Evolutionary conservation across 2,113 vertebrate species (phyloP).

Genomic region (Syrmaticus mikado): DNA sequence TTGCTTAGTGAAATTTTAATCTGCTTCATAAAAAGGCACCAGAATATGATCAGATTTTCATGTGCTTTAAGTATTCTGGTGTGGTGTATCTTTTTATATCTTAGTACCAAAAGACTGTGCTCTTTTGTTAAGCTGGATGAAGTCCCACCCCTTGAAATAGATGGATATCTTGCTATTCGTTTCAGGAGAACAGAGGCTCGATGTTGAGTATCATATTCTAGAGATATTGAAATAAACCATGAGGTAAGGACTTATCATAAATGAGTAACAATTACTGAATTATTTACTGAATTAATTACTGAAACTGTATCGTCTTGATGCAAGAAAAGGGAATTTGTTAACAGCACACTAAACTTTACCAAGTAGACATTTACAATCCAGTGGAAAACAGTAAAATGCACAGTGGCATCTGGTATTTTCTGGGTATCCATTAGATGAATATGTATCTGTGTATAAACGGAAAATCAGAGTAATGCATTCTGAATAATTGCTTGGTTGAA

Average conservation of each 20-base stretch:
- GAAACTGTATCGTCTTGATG: not conserved
- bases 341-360: not conserved
- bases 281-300: not conserved
- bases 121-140: not conserved
- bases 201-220: not conserved
- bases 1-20: not conserved
- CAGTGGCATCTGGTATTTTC: not conserved
- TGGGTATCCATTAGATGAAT: not conserved
- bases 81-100: not conserved
- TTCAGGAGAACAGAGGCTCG: not conserved
- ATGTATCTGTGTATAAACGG: not conserved
- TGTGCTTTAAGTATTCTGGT: not conserved
- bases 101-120: not conserved
- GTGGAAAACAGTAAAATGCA: not conserved
- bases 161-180: not conserved
- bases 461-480: not conserved
- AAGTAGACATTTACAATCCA: not conserved
- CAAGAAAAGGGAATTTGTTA: not conserved
- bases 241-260: not conserved
- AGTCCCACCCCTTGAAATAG: not conserved
- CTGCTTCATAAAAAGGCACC: not conserved
- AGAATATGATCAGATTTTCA: not conserved
- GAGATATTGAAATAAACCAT: not conserved
- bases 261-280: not conserved
- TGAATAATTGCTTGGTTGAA: rapidly evolving